A percentile compares a stretch with the other conserved stretches of the same genome.
Evolutionary conservation across 2,113 vertebrate species (phyloP).

Genomic region (Strigops habroptila): DNA sequence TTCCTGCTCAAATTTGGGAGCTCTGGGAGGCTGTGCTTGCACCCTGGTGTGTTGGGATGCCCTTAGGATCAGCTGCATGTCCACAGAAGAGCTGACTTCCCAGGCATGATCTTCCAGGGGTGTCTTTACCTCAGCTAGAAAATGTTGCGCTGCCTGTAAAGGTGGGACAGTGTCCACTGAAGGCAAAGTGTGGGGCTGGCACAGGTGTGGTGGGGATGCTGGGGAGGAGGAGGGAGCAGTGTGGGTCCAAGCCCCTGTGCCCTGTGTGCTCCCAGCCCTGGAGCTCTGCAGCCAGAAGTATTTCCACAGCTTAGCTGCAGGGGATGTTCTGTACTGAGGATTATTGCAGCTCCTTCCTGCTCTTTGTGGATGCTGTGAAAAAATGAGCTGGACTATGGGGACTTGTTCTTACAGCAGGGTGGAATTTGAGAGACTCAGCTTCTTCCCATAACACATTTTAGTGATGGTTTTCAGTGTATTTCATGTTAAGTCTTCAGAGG

Average conservation of each 20-base stretch:
- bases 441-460: neutral
- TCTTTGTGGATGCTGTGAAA: neutral
- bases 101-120: neutral
- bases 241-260: neutral
- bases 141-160: neutral
- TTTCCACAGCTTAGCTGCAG: neutral
- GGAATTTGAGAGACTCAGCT: neutral
- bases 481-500: neutral
- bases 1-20: neutral
- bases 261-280: neutral
- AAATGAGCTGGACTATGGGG: neutral
- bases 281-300: neutral
- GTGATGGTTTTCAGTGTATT: neutral
- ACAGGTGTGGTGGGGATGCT: neutral
- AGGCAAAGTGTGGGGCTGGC: neutral
- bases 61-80: neutral
- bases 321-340: neutral
- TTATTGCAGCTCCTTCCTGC: neutral
- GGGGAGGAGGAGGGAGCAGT: neutral
- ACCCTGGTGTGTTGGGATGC: neutral
- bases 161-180: neutral
- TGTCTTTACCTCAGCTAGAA: neutral
- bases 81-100: neutral
- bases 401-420: neutral
- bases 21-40: neutral